Evolutionary conservation across 2,113 vertebrate species (phyloP).

Genomic region (Anser brachyrhynchus): DNA sequence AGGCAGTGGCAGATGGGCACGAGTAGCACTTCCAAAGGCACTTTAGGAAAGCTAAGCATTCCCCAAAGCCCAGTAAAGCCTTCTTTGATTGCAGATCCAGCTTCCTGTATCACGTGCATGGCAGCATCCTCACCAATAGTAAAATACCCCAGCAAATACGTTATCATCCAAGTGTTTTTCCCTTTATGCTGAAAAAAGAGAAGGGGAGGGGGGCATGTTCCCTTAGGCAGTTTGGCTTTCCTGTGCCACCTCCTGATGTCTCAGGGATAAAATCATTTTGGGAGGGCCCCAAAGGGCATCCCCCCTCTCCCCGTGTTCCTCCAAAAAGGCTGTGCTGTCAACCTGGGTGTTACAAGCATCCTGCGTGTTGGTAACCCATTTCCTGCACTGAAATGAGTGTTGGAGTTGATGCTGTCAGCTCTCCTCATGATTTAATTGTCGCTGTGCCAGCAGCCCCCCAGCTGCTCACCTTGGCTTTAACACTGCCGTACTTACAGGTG

Average conservation of each 20-base stretch:
- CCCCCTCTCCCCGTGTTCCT: neutral
- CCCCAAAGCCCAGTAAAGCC: neutral
- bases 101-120: neutral
- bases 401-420: neutral
- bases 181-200: neutral
- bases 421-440: neutral
- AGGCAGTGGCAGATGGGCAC: neutral
- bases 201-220: accelerated
- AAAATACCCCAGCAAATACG: neutral
- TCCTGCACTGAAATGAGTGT: neutral
- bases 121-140: neutral
- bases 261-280: neutral
- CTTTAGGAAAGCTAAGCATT: neutral
- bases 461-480: neutral
- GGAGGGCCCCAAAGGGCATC: neutral
- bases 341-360: neutral
- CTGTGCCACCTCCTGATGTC: neutral
- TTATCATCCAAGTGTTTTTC: neutral
- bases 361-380: accelerated
- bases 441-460: neutral
- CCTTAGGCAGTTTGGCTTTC: neutral
- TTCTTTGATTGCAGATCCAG: neutral
- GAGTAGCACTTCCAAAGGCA: neutral
- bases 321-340: neutral
- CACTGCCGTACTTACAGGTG: accelerated